Percentiles rank a stretch among this genome's conserved stretches.
Conservation (phyloP, 2,113 vertebrate genomes). For the Vicugna pacos region DNA sequence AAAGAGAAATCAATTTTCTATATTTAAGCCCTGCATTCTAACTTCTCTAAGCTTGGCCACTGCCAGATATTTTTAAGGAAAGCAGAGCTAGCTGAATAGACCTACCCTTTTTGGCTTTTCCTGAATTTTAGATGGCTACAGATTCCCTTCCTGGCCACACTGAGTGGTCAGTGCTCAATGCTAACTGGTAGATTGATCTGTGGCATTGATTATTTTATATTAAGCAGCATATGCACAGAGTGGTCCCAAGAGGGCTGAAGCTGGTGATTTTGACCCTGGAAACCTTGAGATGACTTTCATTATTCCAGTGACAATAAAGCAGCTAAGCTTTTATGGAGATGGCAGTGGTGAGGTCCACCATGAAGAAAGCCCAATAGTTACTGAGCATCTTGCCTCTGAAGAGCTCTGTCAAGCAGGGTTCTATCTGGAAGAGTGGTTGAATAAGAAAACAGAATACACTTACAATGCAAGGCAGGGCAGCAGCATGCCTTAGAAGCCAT, state of each 20-base stretch:
- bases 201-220: conserved; percentile 46
- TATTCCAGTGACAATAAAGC: neutral
- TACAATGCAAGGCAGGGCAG: neutral
- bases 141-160: conserved; percentile 39
- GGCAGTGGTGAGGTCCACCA: neutral
- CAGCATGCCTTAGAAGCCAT: neutral
- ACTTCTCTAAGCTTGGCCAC: conserved; percentile 38
- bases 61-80: conserved; percentile 70
- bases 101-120: conserved; percentile 31
- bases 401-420: neutral
- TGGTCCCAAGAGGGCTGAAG: neutral
- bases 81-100: conserved; percentile 38
- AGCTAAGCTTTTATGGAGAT: neutral
- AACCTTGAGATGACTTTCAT: conserved; percentile 35
- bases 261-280: neutral
- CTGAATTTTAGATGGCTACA: conserved; percentile 22
- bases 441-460: neutral
- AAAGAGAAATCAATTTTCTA: conserved; percentile 65
- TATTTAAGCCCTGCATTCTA: conserved; percentile 58
- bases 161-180: neutral
- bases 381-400: neutral
- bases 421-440: neutral
- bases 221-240: neutral
- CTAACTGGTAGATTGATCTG: conserved; percentile 37
- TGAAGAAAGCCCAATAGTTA: neutral